Percentiles rank a stretch among this genome's conserved stretches.
Evolutionary conservation across 2,888 invertebrate species (phyloP).

Genomic region (Myopa testacea): DNA sequence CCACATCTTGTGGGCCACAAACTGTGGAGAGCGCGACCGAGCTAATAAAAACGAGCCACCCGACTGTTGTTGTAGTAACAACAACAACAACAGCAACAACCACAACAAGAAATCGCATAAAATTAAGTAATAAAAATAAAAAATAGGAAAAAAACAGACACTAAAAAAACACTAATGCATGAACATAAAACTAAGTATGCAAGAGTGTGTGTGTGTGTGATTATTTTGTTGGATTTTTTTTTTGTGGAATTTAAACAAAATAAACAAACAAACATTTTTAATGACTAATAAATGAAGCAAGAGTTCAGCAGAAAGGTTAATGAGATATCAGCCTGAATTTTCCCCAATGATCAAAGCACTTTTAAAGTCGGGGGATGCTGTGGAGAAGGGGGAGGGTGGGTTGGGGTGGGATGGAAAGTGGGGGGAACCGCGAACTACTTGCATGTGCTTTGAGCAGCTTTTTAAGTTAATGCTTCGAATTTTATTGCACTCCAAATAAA

Average conservation of each 20-base stretch:
- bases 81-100: not conserved
- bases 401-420: not conserved
- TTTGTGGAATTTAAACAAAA: not conserved
- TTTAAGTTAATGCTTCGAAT: not conserved
- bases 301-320: slow-evolving; percentile 25
- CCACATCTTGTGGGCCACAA: not conserved
- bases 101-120: not conserved
- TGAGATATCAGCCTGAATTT: slow-evolving; percentile 9
- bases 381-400: not conserved
- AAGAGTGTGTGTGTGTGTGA: not conserved
- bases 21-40: not conserved
- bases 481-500: not conserved
- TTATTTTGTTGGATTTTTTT: not conserved
- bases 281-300: slow-evolving; percentile 27
- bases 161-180: not conserved
- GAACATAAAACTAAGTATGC: not conserved
- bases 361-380: not conserved
- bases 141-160: not conserved
- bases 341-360: not conserved
- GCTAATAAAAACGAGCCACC: not conserved
- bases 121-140: slow-evolving; percentile 7
- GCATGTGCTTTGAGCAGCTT: not conserved
- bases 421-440: not conserved
- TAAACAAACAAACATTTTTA: slow-evolving; percentile 18
- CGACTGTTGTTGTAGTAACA: not conserved